Percentiles rank a stretch among this genome's conserved stretches.
Evolutionary conservation across 2,113 vertebrate species (phyloP).

Genomic region (Anguilla japonica): DNA sequence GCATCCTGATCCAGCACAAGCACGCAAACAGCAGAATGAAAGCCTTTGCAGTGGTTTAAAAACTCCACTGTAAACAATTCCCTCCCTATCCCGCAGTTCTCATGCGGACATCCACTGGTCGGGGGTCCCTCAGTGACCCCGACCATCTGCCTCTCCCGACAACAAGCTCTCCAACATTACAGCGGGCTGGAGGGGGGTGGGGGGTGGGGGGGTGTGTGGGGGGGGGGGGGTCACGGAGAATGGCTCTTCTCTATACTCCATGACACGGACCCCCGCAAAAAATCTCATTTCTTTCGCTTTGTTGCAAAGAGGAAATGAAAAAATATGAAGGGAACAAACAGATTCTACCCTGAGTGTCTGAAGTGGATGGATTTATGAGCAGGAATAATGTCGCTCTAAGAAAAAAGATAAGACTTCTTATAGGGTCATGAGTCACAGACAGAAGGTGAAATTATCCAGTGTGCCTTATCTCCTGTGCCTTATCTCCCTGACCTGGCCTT

Average conservation of each 20-base stretch:
- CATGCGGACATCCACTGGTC: background rate
- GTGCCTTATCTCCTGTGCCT: slow-evolving; percentile 2
- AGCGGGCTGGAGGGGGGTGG: background rate
- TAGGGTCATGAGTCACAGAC: background rate
- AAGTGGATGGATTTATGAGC: slow-evolving; percentile 19
- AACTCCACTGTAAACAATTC: background rate
- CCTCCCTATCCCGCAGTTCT: background rate
- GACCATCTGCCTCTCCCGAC: background rate
- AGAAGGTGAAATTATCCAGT: slow-evolving; percentile 10
- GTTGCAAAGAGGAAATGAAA: background rate
- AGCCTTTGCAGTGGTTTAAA: background rate
- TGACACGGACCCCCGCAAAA: background rate
- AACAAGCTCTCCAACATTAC: background rate
- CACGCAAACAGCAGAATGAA: background rate
- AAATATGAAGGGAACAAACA: background rate
- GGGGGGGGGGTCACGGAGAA: no score
- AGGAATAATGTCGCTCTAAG: background rate
- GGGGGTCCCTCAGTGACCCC: background rate
- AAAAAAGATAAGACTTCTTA: slow-evolving; percentile 9
- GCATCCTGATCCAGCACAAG: background rate
- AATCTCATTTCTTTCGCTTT: slow-evolving; percentile 6
- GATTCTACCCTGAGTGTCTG: background rate
- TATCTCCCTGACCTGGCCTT: background rate
- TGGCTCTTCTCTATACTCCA: background rate
- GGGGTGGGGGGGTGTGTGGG: background rate